Evolutionary conservation across 1,140 invertebrate genomes (phyloP).

Genomic region (Anastrepha ludens): DNA sequence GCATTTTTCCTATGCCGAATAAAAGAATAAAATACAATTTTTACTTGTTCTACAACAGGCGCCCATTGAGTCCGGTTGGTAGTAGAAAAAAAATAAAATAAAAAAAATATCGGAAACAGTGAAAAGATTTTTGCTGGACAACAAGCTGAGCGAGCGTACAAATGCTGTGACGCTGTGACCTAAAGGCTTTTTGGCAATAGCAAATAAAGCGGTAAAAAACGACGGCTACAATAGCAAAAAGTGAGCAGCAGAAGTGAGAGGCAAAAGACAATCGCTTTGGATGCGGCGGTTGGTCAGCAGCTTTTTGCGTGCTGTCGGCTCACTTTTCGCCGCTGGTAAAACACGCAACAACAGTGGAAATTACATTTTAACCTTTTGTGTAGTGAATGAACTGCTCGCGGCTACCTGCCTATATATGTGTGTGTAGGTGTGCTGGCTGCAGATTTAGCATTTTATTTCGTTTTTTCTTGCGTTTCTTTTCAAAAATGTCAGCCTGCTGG

Average conservation of each 20-base stretch:
- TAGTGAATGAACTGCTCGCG: slow-evolving; percentile 17
- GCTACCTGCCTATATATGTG: not conserved
- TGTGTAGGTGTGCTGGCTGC: not conserved
- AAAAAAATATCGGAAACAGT: not conserved
- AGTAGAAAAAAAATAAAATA: not conserved
- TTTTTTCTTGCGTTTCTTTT: slow-evolving; percentile 12
- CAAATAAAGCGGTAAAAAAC: slow-evolving; percentile 22
- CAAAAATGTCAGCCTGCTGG: not conserved
- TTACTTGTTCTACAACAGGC: slow-evolving; percentile 22
- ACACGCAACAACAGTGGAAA: slow-evolving; percentile 43
- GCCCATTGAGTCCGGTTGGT: not conserved
- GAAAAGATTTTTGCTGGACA: slow-evolving; percentile 22
- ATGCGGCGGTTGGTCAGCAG: slow-evolving; percentile 20
- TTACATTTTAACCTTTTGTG: slow-evolving; percentile 52
- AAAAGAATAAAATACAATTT: slow-evolving; percentile 38
- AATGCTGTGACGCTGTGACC: slow-evolving; percentile 30
- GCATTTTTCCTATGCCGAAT: not conserved
- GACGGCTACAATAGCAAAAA: not conserved
- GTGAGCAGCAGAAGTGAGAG: not conserved
- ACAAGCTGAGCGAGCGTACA: slow-evolving; percentile 30
- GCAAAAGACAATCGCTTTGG: not conserved
- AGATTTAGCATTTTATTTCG: not conserved
- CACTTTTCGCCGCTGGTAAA: not conserved
- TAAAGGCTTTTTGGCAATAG: slow-evolving; percentile 39
- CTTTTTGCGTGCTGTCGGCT: slow-evolving; percentile 43